phyloP scores from a whole-genome alignment of 2,113 vertebrate genomes.

The Gila orcuttii region DNA sequence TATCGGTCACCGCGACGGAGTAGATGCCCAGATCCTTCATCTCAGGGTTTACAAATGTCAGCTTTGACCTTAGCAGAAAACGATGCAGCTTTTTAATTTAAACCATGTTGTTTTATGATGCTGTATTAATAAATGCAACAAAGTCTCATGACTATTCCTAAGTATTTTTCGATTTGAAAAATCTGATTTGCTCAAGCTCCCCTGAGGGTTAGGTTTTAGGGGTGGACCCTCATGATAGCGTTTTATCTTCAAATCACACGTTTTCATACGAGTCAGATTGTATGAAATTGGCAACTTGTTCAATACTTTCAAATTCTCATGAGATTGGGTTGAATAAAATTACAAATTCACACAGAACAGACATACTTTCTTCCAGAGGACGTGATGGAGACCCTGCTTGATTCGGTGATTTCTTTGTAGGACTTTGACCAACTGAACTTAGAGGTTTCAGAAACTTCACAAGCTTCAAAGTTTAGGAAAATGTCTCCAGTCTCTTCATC shows the following conservation, averaged over 20 bases:
- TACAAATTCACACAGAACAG: neutral
- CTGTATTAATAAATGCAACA: neutral
- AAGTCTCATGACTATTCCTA: neutral
- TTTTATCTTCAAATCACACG: neutral
- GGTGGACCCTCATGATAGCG: neutral
- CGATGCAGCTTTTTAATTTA: neutral
- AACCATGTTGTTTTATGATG: neutral
- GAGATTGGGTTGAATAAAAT: neutral
- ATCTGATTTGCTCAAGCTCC: neutral
- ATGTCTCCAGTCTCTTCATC: constrained; percentile 90
- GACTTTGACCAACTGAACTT: constrained; percentile 91
- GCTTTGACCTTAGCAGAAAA: constrained; percentile 80
- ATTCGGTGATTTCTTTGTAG: constrained; percentile 83
- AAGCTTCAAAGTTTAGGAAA: constrained; percentile 89
- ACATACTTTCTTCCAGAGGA: constrained; percentile 83
- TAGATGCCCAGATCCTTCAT: constrained; percentile 88
- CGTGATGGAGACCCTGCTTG: constrained; percentile 74
- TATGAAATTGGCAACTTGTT: neutral
- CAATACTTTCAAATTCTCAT: neutral
- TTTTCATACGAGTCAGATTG: neutral
- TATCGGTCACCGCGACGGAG: constrained; percentile 89
- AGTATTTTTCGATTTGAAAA: neutral
- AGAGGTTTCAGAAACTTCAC: constrained; percentile 86
- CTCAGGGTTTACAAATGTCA: constrained; percentile 87
- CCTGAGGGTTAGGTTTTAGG: neutral